These are phyloP conservation scores for Ormia ochracea DNA, from an alignment of 2,888 invertebrate species.

Conservation along the genomic window DNA sequence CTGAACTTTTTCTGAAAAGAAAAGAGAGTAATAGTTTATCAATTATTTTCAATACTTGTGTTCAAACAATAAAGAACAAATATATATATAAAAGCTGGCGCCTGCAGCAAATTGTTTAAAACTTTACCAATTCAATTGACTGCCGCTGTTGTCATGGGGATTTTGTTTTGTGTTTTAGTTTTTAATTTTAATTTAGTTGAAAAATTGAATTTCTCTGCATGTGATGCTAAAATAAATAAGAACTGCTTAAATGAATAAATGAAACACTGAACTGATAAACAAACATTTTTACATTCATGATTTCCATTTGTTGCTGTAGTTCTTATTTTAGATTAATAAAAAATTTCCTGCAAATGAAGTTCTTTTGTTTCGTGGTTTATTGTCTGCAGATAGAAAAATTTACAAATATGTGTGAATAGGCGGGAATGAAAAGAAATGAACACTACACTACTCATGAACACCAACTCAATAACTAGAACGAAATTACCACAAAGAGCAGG, in stretches of 20 bases:
- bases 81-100: background rate
- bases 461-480: no score
- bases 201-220: conserved; percentile 6
- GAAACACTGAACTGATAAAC: background rate
- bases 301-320: background rate
- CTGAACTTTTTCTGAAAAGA: no score
- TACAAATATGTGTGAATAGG: no score
- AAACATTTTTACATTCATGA: conserved; percentile 38
- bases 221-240: conserved; percentile 36
- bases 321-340: no score
- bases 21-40: background rate
- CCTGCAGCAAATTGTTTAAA: background rate
- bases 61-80: no score
- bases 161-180: background rate
- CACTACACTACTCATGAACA: no score
- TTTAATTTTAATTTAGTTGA: background rate
- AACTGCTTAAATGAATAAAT: background rate
- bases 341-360: no score
- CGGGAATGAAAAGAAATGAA: no score
- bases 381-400: no score
- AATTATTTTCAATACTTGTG: background rate
- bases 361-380: no score
- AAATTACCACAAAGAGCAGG: no score
- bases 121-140: conserved; percentile 4
- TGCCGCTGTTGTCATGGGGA: background rate